Evolutionary conservation across 2,113 vertebrate genomes (phyloP).

Genomic region (Sarotherodon lohbergeri): DNA sequence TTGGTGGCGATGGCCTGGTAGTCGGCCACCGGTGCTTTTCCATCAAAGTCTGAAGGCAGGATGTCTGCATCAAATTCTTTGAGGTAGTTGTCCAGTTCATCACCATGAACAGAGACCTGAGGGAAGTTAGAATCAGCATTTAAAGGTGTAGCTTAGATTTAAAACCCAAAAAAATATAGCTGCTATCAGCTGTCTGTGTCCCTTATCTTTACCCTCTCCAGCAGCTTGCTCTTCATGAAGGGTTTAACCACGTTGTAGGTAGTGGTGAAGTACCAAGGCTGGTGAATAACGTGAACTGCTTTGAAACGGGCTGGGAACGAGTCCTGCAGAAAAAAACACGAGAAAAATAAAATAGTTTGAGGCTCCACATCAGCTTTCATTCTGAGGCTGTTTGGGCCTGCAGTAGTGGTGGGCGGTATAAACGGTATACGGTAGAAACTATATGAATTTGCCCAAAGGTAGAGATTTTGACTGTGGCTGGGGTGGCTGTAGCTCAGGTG

Average conservation of each 20-base stretch:
- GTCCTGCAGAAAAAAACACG: slow-evolving; percentile 71
- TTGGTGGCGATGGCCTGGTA: slow-evolving; percentile 78
- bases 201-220: slow-evolving; percentile 82
- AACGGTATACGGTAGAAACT: background rate
- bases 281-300: slow-evolving; percentile 92
- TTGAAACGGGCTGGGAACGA: slow-evolving; percentile 98
- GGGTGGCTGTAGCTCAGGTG: too few relatives aligned
- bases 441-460: background rate
- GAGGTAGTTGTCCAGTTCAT: slow-evolving; percentile 85
- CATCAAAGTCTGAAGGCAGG: slow-evolving; percentile 87
- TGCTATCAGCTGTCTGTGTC: background rate
- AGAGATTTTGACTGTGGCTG: background rate
- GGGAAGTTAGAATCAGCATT: background rate
- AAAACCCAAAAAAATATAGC: background rate
- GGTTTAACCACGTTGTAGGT: slow-evolving; percentile 96
- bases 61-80: slow-evolving; percentile 84
- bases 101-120: slow-evolving; percentile 90
- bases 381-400: slow-evolving; percentile 74
- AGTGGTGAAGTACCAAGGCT: slow-evolving; percentile 99
- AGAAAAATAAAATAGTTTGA: background rate
- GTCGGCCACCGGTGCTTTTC: slow-evolving; percentile 79
- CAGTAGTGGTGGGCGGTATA: slow-evolving; percentile 35
- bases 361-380: background rate
- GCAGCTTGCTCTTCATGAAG: slow-evolving; percentile 94
- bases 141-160: background rate